Evolutionary conservation across 1,140 invertebrate genomes (phyloP).

Genomic region (Drosophila parabipectinata): DNA sequence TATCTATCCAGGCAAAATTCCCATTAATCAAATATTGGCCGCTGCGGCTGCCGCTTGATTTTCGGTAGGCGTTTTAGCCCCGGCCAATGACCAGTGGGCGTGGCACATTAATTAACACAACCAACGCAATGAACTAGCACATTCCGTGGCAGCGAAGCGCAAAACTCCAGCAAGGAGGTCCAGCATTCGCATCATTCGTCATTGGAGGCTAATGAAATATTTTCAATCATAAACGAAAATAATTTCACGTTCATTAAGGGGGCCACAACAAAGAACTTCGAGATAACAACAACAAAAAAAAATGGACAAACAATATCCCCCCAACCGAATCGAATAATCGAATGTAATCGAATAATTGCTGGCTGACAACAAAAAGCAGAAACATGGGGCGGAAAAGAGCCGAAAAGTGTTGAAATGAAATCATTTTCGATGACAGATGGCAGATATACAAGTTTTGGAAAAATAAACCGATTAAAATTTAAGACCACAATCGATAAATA

Average conservation of each 20-base stretch:
- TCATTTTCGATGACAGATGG: not conserved
- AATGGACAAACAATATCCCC: not conserved
- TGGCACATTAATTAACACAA: constrained; percentile 67
- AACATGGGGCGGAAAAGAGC: constrained; percentile 26
- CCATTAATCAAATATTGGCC: constrained; percentile 60
- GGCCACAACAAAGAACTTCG: constrained; percentile 14
- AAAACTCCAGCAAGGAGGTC: constrained; percentile 35
- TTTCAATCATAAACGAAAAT: constrained; percentile 53
- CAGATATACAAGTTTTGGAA: too few relatives aligned
- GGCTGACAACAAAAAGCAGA: constrained; percentile 7
- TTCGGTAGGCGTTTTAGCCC: not conserved
- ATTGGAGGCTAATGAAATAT: constrained; percentile 57
- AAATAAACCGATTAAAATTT: too few relatives aligned
- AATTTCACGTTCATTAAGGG: constrained; percentile 74
- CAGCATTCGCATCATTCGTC: constrained; percentile 42
- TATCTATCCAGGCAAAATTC: constrained; percentile 15
- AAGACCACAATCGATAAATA: too few relatives aligned
- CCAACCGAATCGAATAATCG: not conserved
- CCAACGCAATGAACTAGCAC: constrained; percentile 65
- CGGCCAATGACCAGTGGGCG: constrained; percentile 23
- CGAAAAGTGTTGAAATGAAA: constrained; percentile 52
- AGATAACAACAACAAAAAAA: constrained; percentile 25
- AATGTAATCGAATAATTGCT: constrained; percentile 53
- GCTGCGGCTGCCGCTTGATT: not conserved
- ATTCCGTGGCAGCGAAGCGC: constrained; percentile 44